Evolutionary conservation across 2,888 invertebrate species (phyloP), one percentile per base, ranked within the genome.

Genomic region (Plagiodera versicolora): DNA sequence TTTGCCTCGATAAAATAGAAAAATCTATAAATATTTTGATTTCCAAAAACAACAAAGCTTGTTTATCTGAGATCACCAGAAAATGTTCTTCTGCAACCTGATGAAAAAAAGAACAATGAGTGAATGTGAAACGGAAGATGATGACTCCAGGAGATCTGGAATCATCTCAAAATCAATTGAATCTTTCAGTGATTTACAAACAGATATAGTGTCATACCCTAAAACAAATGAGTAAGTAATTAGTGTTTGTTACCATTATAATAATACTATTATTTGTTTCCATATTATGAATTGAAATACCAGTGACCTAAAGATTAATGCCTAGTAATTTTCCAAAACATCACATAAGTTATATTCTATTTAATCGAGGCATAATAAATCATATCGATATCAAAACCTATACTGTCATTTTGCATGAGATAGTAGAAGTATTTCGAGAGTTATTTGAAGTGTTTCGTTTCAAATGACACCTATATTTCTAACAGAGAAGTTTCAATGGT

Each of bases 211-310:
- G 24, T 56, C 51, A 19, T 65, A 55, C 58, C 56, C 58, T 1
- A 70, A 70, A 65, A 61, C 66, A 1, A 61, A 63, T 28, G 62
- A 56, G 67, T 69, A 60, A 69, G 66, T 67, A 54, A 11, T 11
- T 3, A 39, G n/a, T 24, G 24, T 24, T 24, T 24, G 3, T 24
- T 6, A 24, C 6, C 16, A 6, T n/a, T 39, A 2, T 39, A 39
- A 39, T 14, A 14, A 6, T 14, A 3, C 16, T 16, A 14, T 39
- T 2, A 16, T 39, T 14, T 39, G 2, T 14, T 14, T 4, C 4
- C 16, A 39, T n/a, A 39, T 39, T 39, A 39, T 5, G 4, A n/a
- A n/a, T n/a, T n/a, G 39, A 16, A 8, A 16, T 39, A 4, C 3
- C 39, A 39, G 16, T 39, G n/a, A 39, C 10, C 16, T 14, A 39